phyloP scores from a whole-genome alignment of 2,888 invertebrate genomes.

The Drosophila longiperda region DNA sequence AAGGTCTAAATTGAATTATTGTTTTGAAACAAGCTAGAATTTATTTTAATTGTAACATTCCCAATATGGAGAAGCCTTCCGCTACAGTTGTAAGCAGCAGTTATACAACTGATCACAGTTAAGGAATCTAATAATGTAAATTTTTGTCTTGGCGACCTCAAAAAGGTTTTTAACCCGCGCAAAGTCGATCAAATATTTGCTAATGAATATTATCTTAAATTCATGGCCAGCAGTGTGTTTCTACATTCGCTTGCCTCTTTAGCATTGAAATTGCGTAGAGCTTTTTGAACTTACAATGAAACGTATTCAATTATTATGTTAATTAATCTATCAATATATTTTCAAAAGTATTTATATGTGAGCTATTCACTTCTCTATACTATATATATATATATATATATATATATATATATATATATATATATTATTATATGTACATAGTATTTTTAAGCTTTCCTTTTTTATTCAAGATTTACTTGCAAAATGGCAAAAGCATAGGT shows the following conservation, averaged over 20 bases:
- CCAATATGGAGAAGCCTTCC: background rate
- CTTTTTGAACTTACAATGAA: background rate
- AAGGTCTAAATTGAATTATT: background rate
- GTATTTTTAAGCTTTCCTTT: background rate
- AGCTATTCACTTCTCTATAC: background rate
- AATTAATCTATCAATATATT: background rate
- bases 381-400: background rate
- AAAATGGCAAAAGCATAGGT: background rate
- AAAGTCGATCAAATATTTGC: background rate
- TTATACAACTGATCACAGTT: too few species aligned
- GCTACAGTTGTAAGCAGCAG: background rate
- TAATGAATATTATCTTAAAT: background rate
- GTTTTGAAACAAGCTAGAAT: background rate
- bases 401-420: background rate
- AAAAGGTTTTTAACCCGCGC: background rate
- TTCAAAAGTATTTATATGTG: too few species aligned
- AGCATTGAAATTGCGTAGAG: background rate
- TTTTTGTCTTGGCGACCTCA: background rate
- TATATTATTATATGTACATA: too few species aligned
- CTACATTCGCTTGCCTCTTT: background rate
- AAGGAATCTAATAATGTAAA: background rate
- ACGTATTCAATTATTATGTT: background rate
- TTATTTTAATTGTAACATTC: background rate
- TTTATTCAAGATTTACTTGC: background rate
- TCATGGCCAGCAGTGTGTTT: slow-evolving; percentile 7